phyloP scores from a whole-genome alignment of 2,888 invertebrate species.

The Diachrysia chrysitis region DNA sequence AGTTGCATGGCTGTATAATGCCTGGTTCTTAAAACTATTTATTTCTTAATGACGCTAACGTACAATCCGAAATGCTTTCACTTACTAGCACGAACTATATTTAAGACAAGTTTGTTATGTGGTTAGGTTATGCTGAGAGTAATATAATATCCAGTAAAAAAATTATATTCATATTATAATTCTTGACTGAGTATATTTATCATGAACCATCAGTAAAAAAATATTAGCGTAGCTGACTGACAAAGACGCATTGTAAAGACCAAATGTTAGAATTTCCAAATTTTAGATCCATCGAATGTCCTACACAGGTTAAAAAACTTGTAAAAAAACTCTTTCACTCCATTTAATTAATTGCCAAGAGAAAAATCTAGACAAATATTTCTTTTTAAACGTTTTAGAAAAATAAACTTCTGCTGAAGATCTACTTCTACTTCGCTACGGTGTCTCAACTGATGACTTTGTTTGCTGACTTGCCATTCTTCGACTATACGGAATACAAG shows the following conservation, averaged over 20 bases:
- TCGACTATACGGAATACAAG: constrained; percentile 68
- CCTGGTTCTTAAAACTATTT: too few species aligned
- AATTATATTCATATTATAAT: too few species aligned
- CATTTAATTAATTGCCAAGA: background rate
- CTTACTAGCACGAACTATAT: background rate
- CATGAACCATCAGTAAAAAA: too few species aligned
- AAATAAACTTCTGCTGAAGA: constrained; percentile 68
- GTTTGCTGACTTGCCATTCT: constrained; percentile 69
- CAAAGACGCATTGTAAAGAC: too few species aligned
- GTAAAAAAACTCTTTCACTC: too few species aligned
- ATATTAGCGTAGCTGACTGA: too few species aligned
- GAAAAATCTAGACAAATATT: background rate
- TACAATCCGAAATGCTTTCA: background rate
- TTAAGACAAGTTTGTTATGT: background rate
- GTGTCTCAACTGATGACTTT: constrained; percentile 70
- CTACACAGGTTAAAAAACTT: too few species aligned
- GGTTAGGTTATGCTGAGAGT: too few species aligned
- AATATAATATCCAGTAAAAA: too few species aligned
- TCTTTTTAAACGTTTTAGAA: constrained; percentile 65
- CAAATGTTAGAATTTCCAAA: too few species aligned
- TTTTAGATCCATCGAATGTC: too few species aligned
- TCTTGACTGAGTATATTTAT: too few species aligned
- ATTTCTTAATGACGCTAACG: background rate
- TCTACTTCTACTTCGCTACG: constrained; percentile 74
- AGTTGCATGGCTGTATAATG: background rate